phyloP scores from a whole-genome alignment of 2,113 vertebrate species.

The Lucifuga dentata region DNA sequence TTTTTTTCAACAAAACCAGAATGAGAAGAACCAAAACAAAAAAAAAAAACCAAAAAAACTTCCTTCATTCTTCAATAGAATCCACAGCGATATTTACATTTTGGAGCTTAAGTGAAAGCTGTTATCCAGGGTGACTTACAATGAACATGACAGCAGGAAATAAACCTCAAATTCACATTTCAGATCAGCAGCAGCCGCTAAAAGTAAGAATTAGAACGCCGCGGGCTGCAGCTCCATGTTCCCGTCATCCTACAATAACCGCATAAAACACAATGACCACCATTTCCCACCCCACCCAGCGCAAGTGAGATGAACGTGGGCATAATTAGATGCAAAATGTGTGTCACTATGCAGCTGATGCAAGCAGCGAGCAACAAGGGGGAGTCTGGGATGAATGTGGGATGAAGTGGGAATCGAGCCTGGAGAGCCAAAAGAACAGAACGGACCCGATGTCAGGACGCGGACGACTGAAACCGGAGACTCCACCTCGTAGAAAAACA shows the following conservation, averaged over 20 bases:
- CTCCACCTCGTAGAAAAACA: slow-evolving; percentile 33
- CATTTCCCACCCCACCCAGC: not conserved
- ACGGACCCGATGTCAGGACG: slow-evolving; percentile 14
- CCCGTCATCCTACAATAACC: slow-evolving; percentile 20
- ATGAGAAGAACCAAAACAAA: not conserved
- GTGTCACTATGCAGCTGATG: slow-evolving; percentile 65
- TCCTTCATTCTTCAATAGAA: not conserved
- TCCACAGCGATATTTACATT: slow-evolving; percentile 15
- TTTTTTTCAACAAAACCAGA: not conserved
- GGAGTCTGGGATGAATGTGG: slow-evolving; percentile 21
- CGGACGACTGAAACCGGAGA: slow-evolving; percentile 24
- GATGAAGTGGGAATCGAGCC: slow-evolving; percentile 30
- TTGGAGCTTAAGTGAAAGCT: slow-evolving; percentile 6
- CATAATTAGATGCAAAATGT: slow-evolving; percentile 55
- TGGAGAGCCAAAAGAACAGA: slow-evolving; percentile 42
- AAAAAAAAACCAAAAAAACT: too few relatives aligned
- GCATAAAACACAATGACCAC: slow-evolving; percentile 11
- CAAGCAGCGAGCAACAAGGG: slow-evolving; percentile 51
- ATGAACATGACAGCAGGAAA: slow-evolving; percentile 20
- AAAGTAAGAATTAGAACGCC: not conserved
- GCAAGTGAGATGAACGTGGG: slow-evolving; percentile 31
- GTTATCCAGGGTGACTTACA: slow-evolving; percentile 18
- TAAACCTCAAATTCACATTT: slow-evolving; percentile 14
- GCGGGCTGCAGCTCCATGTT: not conserved
- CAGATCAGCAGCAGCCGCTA: slow-evolving; percentile 16